These are phyloP conservation scores for Brachionus paranguensis DNA, from an alignment of 1,140 invertebrate species.

Conservation along the genomic window DNA sequence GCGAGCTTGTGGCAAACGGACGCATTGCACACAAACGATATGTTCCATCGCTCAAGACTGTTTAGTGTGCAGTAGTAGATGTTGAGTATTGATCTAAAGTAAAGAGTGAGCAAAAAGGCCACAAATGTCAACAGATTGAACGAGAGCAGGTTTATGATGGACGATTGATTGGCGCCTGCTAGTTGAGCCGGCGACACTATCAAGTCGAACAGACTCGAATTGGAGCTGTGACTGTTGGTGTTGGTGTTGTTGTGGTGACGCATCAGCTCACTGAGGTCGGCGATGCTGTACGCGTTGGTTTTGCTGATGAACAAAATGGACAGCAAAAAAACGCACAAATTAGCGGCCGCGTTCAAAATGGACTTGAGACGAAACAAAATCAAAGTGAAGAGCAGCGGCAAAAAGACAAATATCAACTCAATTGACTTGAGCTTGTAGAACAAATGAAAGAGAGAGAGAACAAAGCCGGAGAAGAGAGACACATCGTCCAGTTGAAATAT, in stretches of 20 bases:
- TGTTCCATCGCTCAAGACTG: slow-evolving; percentile 19
- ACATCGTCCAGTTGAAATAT: slow-evolving; percentile 33
- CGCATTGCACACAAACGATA: slow-evolving; percentile 13
- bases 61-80: slow-evolving; percentile 31
- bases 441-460: slow-evolving; percentile 26
- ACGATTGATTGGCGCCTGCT: neutral
- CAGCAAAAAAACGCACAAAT: neutral
- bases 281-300: neutral
- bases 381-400: neutral
- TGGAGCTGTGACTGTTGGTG: neutral
- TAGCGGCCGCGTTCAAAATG: neutral
- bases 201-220: neutral
- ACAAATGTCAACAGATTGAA: slow-evolving; percentile 2
- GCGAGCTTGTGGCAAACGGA: neutral
- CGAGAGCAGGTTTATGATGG: neutral
- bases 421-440: neutral
- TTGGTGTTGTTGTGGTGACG: neutral
- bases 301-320: neutral
- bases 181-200: neutral
- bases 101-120: neutral
- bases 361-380: slow-evolving; percentile 19
- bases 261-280: neutral
- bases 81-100: neutral
- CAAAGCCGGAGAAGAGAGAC: neutral
- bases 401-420: slow-evolving; percentile 4